Evolutionary conservation across 1,140 invertebrate species (phyloP), one percentile per base, ranked within the genome.

Genomic region (Apocrypta bakeri): DNA sequence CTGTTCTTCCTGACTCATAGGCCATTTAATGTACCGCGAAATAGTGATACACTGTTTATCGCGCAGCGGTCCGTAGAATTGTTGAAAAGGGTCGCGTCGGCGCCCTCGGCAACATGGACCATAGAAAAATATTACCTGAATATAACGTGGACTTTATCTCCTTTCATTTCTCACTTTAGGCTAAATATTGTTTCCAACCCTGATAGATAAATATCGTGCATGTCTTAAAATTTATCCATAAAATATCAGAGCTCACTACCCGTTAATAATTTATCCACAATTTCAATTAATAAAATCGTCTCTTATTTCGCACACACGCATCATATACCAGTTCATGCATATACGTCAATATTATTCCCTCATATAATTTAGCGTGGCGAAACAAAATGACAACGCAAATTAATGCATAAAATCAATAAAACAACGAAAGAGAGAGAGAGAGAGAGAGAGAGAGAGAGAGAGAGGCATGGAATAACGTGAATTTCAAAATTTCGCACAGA

Each of bases 401-500:
- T 56, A 56, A 56, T 56, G 48, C 21, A 17, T 56, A 56, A 56
- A 56, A 56, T 56, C 48, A 56, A 56, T 56, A 56, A 56, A 56
- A 56, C 48, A 21, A 56, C 33, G 48, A 48, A 21, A 56, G 33
- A 56, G 21, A 1, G 42, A 48, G 42, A 48, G 42, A 42, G 40
- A 42, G 40, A 48, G 42, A 48, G 42, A 37, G 48, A 48, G 48
- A 56, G 33, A 56, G 21, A 7, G 42, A 48, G 42, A 48, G 42
- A 42, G 40, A 42, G 40, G n/a, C n/a, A n/a, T 4, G 42, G 42
- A 48, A 48, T 56, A 56, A 56, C 48, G 48, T 17, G 48, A 56
- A 56, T 56, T 56, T 56, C 48, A 33, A 42, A 78, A 78, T 78
- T 68, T 78, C 1, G 40, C 33, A 37, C 25, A 37, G 48, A 21